Conservation (phyloP, 2,113 vertebrate genomes). For the Drymodes brunneopygia region DNA sequence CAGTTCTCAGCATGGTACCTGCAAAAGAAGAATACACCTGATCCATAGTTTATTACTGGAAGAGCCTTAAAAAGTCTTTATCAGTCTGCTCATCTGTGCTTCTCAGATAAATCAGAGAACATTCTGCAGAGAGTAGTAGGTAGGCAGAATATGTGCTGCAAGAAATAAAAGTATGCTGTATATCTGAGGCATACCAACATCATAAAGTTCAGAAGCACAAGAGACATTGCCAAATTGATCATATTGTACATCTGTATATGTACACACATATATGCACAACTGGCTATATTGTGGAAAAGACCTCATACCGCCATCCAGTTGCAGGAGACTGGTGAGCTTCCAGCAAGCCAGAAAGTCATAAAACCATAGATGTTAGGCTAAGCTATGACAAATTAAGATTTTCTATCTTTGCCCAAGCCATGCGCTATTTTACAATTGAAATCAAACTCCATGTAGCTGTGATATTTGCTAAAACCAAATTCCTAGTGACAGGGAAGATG, state of each 20-base stretch:
- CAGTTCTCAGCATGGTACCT: background rate
- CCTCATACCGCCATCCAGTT: background rate
- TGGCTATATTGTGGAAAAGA: background rate
- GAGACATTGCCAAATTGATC: background rate
- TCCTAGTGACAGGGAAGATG: background rate
- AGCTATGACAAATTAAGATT: background rate
- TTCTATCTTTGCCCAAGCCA: background rate
- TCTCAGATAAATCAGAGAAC: background rate
- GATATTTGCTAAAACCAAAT: background rate
- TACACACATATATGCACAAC: background rate
- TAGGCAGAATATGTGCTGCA: background rate
- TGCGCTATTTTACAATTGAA: background rate
- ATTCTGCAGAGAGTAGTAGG: background rate
- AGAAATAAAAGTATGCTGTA: background rate
- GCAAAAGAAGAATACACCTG: background rate
- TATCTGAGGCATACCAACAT: background rate
- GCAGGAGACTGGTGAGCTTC: background rate
- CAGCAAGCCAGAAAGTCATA: background rate
- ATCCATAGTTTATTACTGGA: background rate
- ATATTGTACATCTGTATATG: no score
- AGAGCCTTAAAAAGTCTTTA: background rate
- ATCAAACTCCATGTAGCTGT: background rate
- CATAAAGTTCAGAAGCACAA: background rate
- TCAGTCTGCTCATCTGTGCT: background rate
- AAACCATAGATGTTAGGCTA: background rate